phyloP scores from a whole-genome alignment of 2,797 vertebrate species.

The Sebastiscus tertius region DNA sequence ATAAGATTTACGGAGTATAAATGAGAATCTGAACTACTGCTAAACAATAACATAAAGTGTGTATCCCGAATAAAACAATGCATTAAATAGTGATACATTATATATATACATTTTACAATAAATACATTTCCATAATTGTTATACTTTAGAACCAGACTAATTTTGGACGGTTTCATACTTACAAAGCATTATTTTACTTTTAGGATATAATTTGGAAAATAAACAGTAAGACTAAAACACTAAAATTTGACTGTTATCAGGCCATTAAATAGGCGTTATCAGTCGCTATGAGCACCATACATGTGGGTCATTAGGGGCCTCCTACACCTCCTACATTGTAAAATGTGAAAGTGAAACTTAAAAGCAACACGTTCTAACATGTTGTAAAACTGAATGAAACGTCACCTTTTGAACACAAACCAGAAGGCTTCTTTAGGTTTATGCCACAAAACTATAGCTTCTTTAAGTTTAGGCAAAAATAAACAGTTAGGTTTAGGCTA shows the following conservation, averaged over 20 bases:
- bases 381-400: no score
- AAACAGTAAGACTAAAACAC: background rate
- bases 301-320: no score
- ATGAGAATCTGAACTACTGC: conserved; percentile 33
- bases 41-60: conserved; percentile 48
- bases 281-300: no score
- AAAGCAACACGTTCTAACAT: no score
- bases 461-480: no score
- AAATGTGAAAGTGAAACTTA: no score
- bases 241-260: background rate
- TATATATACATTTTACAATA: background rate
- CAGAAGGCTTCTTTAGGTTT: no score
- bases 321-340: no score
- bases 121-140: background rate
- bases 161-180: background rate
- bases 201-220: background rate
- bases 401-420: no score
- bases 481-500: no score
- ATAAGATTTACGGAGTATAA: conserved; percentile 66
- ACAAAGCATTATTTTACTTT: background rate
- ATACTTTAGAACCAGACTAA: background rate
- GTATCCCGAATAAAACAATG: background rate
- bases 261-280: no score
- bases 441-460: no score
- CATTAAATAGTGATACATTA: background rate